Evolutionary conservation across 2,888 invertebrate species (phyloP).

Genomic region (Agriopis marginaria): DNA sequence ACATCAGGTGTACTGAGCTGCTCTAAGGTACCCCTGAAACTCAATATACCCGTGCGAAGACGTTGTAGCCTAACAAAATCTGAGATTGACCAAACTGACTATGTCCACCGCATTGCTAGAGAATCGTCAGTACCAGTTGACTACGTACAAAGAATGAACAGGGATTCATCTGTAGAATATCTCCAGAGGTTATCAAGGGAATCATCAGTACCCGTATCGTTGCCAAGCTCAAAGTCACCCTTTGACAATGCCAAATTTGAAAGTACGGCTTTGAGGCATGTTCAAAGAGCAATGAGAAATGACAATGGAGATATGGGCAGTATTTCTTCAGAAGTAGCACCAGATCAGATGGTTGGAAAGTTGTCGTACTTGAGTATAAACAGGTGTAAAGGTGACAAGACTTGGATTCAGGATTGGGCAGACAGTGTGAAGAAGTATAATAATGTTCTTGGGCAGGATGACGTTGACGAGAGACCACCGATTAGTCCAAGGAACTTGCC

Average conservation of each 20-base stretch:
- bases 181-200: slow-evolving; percentile 76
- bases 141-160: slow-evolving; percentile 71
- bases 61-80: slow-evolving; percentile 89
- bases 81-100: slow-evolving; percentile 89
- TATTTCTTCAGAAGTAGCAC: slow-evolving; percentile 60
- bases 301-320: slow-evolving; percentile 53
- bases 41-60: slow-evolving; percentile 66
- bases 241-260: slow-evolving; percentile 72
- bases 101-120: slow-evolving; percentile 77
- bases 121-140: slow-evolving; percentile 71
- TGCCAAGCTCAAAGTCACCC: slow-evolving; percentile 67
- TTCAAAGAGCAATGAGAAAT: slow-evolving; percentile 71
- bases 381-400: slow-evolving; percentile 82
- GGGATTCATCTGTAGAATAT: slow-evolving; percentile 82
- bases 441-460: slow-evolving; percentile 65
- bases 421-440: slow-evolving; percentile 86
- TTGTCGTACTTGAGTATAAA: slow-evolving; percentile 80
- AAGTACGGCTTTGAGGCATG: slow-evolving; percentile 74
- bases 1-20: slow-evolving; percentile 90
- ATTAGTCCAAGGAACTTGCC: slow-evolving; percentile 73
- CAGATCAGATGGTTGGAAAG: slow-evolving; percentile 75
- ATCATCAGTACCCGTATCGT: slow-evolving; percentile 76
- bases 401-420: slow-evolving; percentile 89
- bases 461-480: slow-evolving; percentile 71
- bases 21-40: slow-evolving; percentile 74